A percentile compares a stretch with the other conserved stretches of the same genome.
Conservation (phyloP, 2,113 vertebrate genomes). For the Psophia crepitans region DNA sequence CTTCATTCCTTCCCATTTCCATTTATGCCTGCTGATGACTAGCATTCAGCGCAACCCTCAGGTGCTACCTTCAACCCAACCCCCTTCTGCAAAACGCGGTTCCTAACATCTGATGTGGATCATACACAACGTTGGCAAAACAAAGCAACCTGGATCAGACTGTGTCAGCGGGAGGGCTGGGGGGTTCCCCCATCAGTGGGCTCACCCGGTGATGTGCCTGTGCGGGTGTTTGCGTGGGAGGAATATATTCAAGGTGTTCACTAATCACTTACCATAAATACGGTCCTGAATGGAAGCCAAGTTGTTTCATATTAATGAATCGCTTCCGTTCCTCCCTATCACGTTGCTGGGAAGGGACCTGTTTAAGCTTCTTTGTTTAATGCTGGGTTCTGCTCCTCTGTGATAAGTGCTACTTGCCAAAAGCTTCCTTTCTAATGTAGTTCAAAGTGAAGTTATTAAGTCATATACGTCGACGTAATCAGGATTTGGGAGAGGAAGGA, state of each 20-base stretch:
- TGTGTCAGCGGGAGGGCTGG: background rate
- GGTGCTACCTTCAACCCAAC: background rate
- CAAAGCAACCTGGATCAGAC: background rate
- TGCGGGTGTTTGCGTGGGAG: background rate
- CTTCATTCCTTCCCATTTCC: background rate
- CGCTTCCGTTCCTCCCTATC: background rate
- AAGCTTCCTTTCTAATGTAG: background rate
- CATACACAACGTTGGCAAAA: background rate
- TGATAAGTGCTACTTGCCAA: constrained; percentile 10
- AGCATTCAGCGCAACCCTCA: background rate
- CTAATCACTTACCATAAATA: background rate
- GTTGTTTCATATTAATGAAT: background rate
- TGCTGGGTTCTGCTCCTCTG: constrained; percentile 20
- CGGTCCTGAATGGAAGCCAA: background rate
- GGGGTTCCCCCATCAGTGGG: background rate
- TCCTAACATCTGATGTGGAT: background rate
- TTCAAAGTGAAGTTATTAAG: constrained; percentile 28
- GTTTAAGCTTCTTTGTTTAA: constrained; percentile 11
- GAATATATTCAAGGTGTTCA: background rate
- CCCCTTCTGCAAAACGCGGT: background rate
- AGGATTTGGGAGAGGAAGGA: background rate
- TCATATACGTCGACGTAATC: background rate
- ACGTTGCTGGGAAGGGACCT: background rate
- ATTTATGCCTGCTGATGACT: background rate
- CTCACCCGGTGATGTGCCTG: background rate